Percentiles rank a stretch among this genome's conserved stretches.
These are phyloP conservation scores for Cherax destructor DNA, from an alignment of 1,140 invertebrate species.

Conservation along the genomic window DNA sequence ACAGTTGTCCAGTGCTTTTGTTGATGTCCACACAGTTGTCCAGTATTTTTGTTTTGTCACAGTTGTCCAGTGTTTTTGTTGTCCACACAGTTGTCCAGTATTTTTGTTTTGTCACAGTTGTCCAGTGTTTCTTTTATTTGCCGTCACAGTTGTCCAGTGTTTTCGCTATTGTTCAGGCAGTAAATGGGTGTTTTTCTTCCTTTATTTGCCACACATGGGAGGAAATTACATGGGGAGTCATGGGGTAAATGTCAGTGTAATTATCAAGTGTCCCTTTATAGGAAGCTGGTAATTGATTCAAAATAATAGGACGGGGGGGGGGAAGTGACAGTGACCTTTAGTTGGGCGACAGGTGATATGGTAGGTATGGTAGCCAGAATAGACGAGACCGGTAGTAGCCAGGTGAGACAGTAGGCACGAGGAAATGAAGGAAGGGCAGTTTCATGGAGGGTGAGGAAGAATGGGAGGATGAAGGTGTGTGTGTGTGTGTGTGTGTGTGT, in stretches of 20 bases:
- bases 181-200: not conserved
- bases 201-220: constrained; percentile 8
- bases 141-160: no score
- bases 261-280: constrained; percentile 9
- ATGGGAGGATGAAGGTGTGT: not conserved
- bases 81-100: no score
- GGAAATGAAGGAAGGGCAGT: not conserved
- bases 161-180: no score
- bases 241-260: constrained; percentile 36
- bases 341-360: not conserved
- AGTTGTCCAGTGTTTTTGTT: no score
- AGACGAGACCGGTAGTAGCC: not conserved
- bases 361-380: not conserved
- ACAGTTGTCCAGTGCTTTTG: no score
- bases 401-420: no score
- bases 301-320: constrained; percentile 1
- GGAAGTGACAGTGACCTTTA: not conserved
- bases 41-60: no score
- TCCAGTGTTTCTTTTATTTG: no score
- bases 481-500: no score
- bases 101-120: no score
- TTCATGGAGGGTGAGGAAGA: not conserved
- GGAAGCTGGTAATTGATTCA: constrained; percentile 30
- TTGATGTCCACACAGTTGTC: no score
- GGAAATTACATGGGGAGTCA: constrained; percentile 18